Evolutionary conservation across 2,888 invertebrate genomes (phyloP).

Genomic region (Eueremaeus valkanovi): DNA sequence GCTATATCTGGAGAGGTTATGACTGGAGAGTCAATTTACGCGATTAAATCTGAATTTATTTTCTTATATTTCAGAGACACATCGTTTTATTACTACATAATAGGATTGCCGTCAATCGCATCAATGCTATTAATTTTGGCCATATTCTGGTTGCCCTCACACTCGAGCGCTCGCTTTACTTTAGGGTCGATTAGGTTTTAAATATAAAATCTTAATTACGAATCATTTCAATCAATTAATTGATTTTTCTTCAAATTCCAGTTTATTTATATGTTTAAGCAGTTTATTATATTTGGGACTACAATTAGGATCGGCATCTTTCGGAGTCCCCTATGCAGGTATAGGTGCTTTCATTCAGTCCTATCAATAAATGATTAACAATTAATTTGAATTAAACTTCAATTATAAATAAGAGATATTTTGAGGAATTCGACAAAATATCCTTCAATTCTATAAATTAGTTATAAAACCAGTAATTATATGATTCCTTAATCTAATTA

Average conservation of each 20-base stretch:
- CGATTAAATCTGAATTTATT: too few relatives aligned
- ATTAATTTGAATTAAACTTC: too few relatives aligned
- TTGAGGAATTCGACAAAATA: too few relatives aligned
- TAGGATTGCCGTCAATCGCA: constrained; percentile 25
- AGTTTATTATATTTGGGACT: constrained; percentile 18
- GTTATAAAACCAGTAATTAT: too few relatives aligned
- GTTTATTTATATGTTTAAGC: constrained; percentile 12
- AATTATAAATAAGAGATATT: too few relatives aligned
- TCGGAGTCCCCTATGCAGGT: constrained; percentile 21
- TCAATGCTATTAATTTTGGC: constrained; percentile 11
- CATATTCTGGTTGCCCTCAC: constrained; percentile 20
- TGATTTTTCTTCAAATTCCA: background rate
- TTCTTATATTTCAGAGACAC: constrained; percentile 5
- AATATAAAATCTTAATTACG: background rate
- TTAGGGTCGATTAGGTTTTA: constrained; percentile 15
- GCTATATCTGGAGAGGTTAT: background rate
- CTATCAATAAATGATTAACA: too few relatives aligned
- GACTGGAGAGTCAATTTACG: too few relatives aligned
- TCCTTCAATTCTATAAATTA: too few relatives aligned
- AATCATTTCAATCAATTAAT: background rate
- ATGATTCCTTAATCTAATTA: too few relatives aligned
- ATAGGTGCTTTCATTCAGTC: too few relatives aligned
- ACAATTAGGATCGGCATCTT: constrained; percentile 19
- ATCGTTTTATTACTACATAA: constrained; percentile 19
- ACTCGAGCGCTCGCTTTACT: background rate